Conservation (phyloP, 2,888 invertebrate species). For the Polymixis lichenea region DNA sequence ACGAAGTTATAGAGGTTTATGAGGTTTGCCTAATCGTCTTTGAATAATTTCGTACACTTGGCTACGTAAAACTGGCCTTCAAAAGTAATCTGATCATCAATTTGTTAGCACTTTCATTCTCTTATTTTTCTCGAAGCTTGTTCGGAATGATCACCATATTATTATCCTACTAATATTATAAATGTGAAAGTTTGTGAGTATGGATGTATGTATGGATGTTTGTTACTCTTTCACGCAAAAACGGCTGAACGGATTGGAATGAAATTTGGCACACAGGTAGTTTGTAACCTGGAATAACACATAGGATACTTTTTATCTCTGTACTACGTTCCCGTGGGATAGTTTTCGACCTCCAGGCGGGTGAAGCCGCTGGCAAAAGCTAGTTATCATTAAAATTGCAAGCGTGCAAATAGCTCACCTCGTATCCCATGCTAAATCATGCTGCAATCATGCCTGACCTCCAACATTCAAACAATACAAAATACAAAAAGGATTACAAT, state of each 20-base stretch:
- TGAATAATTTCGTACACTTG: not conserved
- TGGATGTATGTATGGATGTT: too few relatives aligned
- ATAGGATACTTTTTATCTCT: too few relatives aligned
- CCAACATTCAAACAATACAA: not conserved
- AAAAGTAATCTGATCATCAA: not conserved
- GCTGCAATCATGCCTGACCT: slow-evolving; percentile 18
- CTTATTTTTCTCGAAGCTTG: not conserved
- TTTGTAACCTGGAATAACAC: too few relatives aligned
- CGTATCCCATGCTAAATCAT: not conserved
- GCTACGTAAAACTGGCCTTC: not conserved
- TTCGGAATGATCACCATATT: not conserved
- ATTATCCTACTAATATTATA: too few relatives aligned
- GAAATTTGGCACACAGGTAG: too few relatives aligned
- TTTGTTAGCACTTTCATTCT: not conserved
- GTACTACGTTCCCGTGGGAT: too few relatives aligned
- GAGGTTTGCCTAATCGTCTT: not conserved
- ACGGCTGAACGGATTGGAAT: too few relatives aligned
- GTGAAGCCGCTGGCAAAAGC: too few relatives aligned
- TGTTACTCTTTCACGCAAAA: too few relatives aligned
- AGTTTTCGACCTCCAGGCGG: too few relatives aligned
- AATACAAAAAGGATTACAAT: slow-evolving; percentile 28
- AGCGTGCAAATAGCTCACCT: slow-evolving; percentile 5
- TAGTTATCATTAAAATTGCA: not conserved
- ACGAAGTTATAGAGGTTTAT: not conserved
- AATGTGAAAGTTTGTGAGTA: too few relatives aligned